A percentile compares a stretch with the other conserved stretches of the same genome.
phyloP scores from a whole-genome alignment of 2,113 vertebrate genomes.

The Candoia aspera region DNA sequence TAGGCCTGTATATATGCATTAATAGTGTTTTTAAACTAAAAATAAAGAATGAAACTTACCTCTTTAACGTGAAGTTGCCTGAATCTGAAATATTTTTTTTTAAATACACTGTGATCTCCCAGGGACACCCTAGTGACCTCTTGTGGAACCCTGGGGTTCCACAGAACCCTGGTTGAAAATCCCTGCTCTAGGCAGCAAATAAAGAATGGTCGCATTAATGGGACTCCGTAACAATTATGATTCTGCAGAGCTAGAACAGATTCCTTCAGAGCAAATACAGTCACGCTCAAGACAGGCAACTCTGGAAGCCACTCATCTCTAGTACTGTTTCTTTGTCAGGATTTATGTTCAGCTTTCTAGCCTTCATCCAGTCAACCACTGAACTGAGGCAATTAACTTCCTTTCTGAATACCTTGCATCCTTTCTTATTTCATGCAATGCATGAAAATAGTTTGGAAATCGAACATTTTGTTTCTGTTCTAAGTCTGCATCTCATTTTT shows the following conservation, averaged over 20 bases:
- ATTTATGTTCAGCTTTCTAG: not conserved
- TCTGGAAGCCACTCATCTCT: not conserved
- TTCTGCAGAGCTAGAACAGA: not conserved
- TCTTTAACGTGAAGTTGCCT: no score
- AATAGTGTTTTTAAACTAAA: no score
- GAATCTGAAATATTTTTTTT: no score
- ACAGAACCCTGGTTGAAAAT: no score
- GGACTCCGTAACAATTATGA: not conserved
- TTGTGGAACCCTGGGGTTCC: no score
- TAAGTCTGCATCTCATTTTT: not conserved
- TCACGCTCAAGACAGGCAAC: not conserved
- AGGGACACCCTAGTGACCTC: no score
- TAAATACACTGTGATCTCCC: no score
- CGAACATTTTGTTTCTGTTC: not conserved
- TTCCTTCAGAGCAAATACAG: not conserved
- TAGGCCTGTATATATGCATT: no score
- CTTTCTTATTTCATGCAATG: not conserved
- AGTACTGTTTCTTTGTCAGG: not conserved
- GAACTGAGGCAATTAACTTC: not conserved
- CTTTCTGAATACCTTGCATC: not conserved
- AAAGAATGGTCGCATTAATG: not conserved
- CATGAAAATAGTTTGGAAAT: not conserved
- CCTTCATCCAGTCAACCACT: not conserved
- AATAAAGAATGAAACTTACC: no score
- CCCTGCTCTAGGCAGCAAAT: not conserved